Percentiles rank a stretch among this genome's conserved stretches.
These are phyloP conservation scores for Pseudomyrmex sp. DNA, from an alignment of 1,140 invertebrate genomes.

Conservation along the genomic window DNA sequence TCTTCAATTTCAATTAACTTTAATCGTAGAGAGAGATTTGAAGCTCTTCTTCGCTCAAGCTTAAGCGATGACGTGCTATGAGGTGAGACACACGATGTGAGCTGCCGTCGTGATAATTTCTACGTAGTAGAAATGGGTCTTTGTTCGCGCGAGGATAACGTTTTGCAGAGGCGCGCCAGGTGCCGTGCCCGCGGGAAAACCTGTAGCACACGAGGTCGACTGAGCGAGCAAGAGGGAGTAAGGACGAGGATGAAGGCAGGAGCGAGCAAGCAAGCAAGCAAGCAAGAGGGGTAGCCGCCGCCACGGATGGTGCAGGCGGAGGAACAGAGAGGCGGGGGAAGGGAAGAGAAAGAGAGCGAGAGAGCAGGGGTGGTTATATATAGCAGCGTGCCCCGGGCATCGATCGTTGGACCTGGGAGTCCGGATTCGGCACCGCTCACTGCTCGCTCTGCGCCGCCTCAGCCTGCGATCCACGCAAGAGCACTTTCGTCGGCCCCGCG, in stretches of 20 bases:
- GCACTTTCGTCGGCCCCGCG: slow-evolving; percentile 36
- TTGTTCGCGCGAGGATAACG: slow-evolving; percentile 46
- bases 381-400: slow-evolving; percentile 72
- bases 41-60: neutral
- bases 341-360: slow-evolving; percentile 29
- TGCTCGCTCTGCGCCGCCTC: slow-evolving; percentile 40
- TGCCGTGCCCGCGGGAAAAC: slow-evolving; percentile 26
- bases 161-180: slow-evolving; percentile 48
- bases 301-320: slow-evolving; percentile 47
- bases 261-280: neutral
- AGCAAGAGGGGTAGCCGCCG: slow-evolving; percentile 41
- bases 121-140: slow-evolving; percentile 26
- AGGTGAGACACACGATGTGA: neutral
- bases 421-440: slow-evolving; percentile 71
- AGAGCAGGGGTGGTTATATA: slow-evolving; percentile 73
- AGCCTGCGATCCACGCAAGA: slow-evolving; percentile 55
- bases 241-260: neutral
- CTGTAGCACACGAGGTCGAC: slow-evolving; percentile 36
- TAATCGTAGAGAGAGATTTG: neutral
- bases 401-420: slow-evolving; percentile 73
- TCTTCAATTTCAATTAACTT: slow-evolving; percentile 8
- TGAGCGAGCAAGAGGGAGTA: slow-evolving; percentile 5
- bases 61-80: neutral
- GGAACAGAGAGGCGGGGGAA: neutral
- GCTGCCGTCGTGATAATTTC: slow-evolving; percentile 27